A percentile compares a stretch with the other conserved stretches of the same genome.
Evolutionary conservation across 1,140 invertebrate genomes (phyloP).

Genomic region (Trachelipus rathkii): DNA sequence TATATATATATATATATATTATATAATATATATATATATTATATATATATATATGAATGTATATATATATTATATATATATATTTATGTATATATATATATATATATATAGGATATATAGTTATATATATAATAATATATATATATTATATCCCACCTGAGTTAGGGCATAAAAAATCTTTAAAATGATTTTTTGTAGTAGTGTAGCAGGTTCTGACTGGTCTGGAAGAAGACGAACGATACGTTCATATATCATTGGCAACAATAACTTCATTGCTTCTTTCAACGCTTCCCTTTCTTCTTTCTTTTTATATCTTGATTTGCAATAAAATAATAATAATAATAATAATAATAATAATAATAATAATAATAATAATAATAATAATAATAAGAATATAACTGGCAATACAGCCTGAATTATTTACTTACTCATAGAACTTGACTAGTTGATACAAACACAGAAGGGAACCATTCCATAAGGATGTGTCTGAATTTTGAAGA

Average conservation of each 20-base stretch:
- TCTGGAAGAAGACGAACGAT: constrained; percentile 76
- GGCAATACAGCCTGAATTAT: no score
- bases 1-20: background rate
- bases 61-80: no score
- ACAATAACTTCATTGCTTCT: constrained; percentile 88
- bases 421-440: constrained; percentile 86
- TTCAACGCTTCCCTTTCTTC: constrained; percentile 83
- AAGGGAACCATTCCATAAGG: constrained; percentile 82
- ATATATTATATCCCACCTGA: constrained; percentile 58
- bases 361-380: no score
- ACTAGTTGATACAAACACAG: constrained; percentile 89
- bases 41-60: no score
- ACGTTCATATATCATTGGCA: constrained; percentile 87
- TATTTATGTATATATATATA: no score
- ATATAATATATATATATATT: no score
- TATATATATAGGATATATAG: no score
- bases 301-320: constrained; percentile 72
- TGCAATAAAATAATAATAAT: no score
- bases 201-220: constrained; percentile 75
- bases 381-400: no score
- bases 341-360: no score
- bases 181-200: constrained; percentile 92
- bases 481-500: constrained; percentile 74
- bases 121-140: no score
- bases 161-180: constrained; percentile 94